Evolutionary conservation across 2,888 invertebrate genomes (phyloP).

Genomic region (Furcula furcula): DNA sequence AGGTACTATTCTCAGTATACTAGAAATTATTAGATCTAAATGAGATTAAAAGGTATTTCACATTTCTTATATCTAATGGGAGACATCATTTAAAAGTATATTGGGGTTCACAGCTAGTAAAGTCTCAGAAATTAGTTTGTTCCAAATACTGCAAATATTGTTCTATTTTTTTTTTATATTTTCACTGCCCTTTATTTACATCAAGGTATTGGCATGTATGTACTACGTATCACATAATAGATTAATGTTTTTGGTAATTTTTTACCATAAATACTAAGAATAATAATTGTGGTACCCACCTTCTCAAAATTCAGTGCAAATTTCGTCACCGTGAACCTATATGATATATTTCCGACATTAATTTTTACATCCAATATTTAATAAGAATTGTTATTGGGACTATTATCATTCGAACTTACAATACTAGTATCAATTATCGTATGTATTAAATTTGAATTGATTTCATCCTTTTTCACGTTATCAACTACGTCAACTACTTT

Average conservation of each 20-base stretch:
- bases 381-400: conserved; percentile 74
- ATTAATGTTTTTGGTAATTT: not conserved
- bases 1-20: too few relatives aligned
- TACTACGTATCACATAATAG: not conserved
- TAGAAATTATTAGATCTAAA: too few relatives aligned
- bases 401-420: conserved; percentile 53
- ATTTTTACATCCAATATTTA: conserved; percentile 38
- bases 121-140: conserved; percentile 1
- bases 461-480: conserved; percentile 57
- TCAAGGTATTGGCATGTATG: not conserved
- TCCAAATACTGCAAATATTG: not conserved
- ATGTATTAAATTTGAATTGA: conserved; percentile 68
- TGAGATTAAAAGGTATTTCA: conserved; percentile 19
- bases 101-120: conserved; percentile 51
- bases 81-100: conserved; percentile 38
- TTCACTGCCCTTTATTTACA: not conserved
- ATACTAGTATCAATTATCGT: conserved; percentile 46
- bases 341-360: conserved; percentile 1
- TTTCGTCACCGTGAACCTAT: not conserved
- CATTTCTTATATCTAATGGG: conserved; percentile 34
- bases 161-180: not conserved
- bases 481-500: conserved; percentile 42
- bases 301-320: too few relatives aligned
- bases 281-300: too few relatives aligned
- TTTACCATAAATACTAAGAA: too few relatives aligned